Base-by-base conservation (phyloP, 2,888 invertebrate species). In the Andrena praecox region DNA sequence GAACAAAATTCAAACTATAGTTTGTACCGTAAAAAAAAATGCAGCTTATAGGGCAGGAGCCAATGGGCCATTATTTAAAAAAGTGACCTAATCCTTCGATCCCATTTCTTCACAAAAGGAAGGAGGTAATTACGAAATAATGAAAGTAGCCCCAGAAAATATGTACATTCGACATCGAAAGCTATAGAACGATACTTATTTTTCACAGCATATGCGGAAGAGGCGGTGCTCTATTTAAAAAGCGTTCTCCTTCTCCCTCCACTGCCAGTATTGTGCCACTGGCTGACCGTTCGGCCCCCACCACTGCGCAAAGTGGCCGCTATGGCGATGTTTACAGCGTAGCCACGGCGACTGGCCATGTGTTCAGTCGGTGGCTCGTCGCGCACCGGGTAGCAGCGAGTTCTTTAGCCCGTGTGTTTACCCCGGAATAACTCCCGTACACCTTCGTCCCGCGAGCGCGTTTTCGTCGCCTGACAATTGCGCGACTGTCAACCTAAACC, bases 271-370 rank as follows among this genome's bases (percentile, higher is more conserved):
- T 72, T 54, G 50, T 60, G 72, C 74, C 77, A 67, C 79, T 80
- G 75, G 33, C 67, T 24, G 56, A 27, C 63, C 50, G 48, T 74
- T 64, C 77, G 63, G 56, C 69, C 60, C 59, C 75, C 64, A 42
- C 68, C 63, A 68, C n/a, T 52, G 77, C 56, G 71, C 81, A 71
- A 81, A 81, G 81, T 77, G 83, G 82, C 87, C 50, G 74, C 87
- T 80, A 78, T 80, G 87, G 87, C 89, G 89, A 89, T 93, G 93
- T 93, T 93, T 93, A 93, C 92, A 92, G 90, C 88, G 89, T 89
- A 89, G 90, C 84, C 91, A 90, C 85, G 91, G 85, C 86, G 91
- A 89, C 89, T 85, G 87, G 85, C 91, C 92, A 91, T 92, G 91
- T 92, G 92, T 92, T 93, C 92, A 92, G 93, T 93, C 91, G 91